Evolutionary conservation across 1,140 invertebrate species (phyloP).

Genomic region (Macrotrachela quadricornifera): DNA sequence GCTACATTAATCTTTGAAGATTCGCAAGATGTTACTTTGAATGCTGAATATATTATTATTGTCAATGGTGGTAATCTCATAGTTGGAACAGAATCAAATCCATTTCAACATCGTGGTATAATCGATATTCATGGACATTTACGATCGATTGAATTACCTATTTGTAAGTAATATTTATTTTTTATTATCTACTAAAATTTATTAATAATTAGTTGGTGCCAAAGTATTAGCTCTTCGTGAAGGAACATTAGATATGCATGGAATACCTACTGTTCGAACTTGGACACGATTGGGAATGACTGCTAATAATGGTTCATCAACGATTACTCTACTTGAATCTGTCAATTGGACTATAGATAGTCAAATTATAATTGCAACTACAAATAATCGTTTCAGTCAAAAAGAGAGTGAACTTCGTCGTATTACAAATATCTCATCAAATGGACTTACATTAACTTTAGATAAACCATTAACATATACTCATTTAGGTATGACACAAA

Average conservation of each 20-base stretch:
- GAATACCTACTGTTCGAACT: conserved; percentile 13
- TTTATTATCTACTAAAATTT: not conserved
- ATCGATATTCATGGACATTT: conserved; percentile 10
- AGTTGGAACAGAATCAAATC: conserved; percentile 11
- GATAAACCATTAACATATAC: conserved; percentile 13
- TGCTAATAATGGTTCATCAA: conserved; percentile 13
- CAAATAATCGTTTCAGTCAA: conserved; percentile 14
- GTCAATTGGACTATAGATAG: conserved; percentile 21
- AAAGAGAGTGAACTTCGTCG: conserved; percentile 14
- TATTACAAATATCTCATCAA: conserved; percentile 15
- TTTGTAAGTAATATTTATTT: conserved; percentile 8
- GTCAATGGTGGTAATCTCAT: conserved; percentile 9
- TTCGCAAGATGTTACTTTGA: conserved; percentile 10
- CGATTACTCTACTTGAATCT: conserved; percentile 13
- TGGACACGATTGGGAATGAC: conserved; percentile 20
- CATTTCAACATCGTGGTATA: conserved; percentile 9
- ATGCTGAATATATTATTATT: conserved; percentile 12
- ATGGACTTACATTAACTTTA: conserved; percentile 17
- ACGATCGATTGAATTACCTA: conserved; percentile 9
- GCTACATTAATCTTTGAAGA: conserved; percentile 12
- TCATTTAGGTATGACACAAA: conserved; percentile 7
- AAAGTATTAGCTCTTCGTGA: conserved; percentile 10
- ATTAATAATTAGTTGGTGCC: conserved; percentile 6
- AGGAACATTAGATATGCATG: conserved; percentile 13
- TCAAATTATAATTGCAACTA: conserved; percentile 22